A percentile compares a stretch with the other conserved stretches of the same genome.
Evolutionary conservation across 2,888 invertebrate species (phyloP).

Genomic region (Mylabris sibirica): DNA sequence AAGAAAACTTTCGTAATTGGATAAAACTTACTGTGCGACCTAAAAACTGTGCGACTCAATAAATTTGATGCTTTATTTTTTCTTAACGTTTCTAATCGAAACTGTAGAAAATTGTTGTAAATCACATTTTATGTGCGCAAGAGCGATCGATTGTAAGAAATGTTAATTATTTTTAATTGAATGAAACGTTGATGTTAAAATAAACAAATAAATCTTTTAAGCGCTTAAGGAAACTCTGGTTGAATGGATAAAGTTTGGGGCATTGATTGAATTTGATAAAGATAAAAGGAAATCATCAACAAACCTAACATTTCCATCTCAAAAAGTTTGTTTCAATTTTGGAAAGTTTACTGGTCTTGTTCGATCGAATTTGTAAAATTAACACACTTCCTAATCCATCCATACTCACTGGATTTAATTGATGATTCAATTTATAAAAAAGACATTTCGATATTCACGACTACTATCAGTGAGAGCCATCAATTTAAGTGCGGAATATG

Average conservation of each 20-base stretch:
- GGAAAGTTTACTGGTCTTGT: background rate
- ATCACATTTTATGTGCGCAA: background rate
- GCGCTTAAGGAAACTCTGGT: background rate
- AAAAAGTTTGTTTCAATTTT: background rate
- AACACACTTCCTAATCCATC: background rate
- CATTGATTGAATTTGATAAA: background rate
- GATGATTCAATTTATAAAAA: background rate
- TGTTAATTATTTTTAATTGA: background rate
- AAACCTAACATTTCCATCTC: background rate
- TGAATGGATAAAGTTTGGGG: background rate
- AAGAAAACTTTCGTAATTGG: slow-evolving; percentile 18
- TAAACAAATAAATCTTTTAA: background rate
- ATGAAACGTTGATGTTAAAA: background rate
- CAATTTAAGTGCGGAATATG: background rate
- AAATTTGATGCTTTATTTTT: background rate
- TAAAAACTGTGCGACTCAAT: background rate
- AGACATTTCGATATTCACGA: background rate
- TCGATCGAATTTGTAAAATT: background rate
- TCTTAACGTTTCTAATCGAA: background rate
- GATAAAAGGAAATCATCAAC: background rate
- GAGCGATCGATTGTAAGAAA: background rate
- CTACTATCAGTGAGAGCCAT: background rate
- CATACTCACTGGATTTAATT: background rate
- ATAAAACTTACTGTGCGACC: slow-evolving; percentile 15
- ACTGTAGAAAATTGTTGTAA: background rate